Percentiles rank a stretch among this genome's conserved stretches.
phyloP scores from a whole-genome alignment of 1,140 invertebrate genomes.

The Alviniconcha marisindica region DNA sequence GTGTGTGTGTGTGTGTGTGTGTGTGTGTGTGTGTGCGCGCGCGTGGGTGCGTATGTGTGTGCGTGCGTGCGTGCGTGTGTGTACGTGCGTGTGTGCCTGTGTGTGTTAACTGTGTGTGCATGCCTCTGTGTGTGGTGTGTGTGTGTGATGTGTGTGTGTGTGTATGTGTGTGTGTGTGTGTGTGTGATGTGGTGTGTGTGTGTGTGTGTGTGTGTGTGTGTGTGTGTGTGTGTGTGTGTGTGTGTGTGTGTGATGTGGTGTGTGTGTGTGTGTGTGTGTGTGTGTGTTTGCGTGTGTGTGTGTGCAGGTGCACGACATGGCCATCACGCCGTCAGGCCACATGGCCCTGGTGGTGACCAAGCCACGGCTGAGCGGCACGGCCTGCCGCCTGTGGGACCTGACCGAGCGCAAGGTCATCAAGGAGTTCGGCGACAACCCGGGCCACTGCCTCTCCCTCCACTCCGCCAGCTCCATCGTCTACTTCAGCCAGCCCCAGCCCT shows the following conservation, averaged over 20 bases:
- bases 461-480: conserved; percentile 47
- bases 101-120: no score
- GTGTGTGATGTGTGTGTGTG: no score
- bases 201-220: background rate
- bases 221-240: background rate
- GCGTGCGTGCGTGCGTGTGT: no score
- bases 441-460: conserved; percentile 58
- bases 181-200: no score
- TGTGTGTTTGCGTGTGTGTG: background rate
- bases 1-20: background rate
- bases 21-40: background rate
- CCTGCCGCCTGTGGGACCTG: conserved; percentile 72
- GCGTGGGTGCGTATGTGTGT: no score
- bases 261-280: no score
- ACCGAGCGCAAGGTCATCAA: conserved; percentile 61
- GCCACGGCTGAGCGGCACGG: conserved; percentile 54
- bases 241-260: background rate
- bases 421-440: conserved; percentile 68
- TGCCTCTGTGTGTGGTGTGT: no score
- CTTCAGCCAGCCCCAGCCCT: conserved; percentile 59
- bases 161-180: no score
- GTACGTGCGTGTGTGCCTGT: no score
- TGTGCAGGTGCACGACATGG: conserved; percentile 60
- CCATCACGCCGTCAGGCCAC: conserved; percentile 65
- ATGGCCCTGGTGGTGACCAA: conserved; percentile 64